These are phyloP conservation scores for Montipora cactus DNA, from an alignment of 64 coral and sea anemone genomes.

Conservation along the genomic window DNA sequence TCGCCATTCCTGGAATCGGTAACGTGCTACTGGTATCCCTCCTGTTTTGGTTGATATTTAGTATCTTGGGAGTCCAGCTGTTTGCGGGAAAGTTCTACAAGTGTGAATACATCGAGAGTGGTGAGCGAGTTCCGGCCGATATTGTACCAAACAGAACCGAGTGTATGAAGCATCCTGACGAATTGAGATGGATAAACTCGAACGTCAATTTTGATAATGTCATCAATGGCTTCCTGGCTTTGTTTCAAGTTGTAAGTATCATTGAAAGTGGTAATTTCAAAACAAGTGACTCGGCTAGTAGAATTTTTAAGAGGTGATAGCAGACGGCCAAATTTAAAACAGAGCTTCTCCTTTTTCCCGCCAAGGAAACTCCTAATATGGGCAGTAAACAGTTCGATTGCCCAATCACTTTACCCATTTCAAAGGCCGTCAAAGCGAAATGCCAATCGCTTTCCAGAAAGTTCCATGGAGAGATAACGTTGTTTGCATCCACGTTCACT, in stretches of 20 bases:
- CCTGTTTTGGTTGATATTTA: conserved; percentile 92
- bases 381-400: no score
- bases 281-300: background rate
- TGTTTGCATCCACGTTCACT: no score
- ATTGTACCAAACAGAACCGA: conserved; percentile 74
- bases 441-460: no score
- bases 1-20: conserved; percentile 95
- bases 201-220: conserved; percentile 95
- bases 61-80: conserved; percentile 85
- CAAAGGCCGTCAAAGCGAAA: no score
- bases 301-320: no score
- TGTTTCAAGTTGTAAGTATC: conserved; percentile 87
- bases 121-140: conserved; percentile 48
- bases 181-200: conserved; percentile 84
- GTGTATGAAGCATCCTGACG: conserved; percentile 50
- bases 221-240: conserved; percentile 83
- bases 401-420: no score
- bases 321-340: no score
- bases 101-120: conserved; percentile 59
- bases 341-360: no score
- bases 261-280: background rate
- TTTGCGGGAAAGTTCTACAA: conserved; percentile 92
- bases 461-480: no score
- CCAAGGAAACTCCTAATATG: no score
- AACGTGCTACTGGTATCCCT: conserved; percentile 87